Conservation (phyloP, 2,797 vertebrate genomes). For the Melanotaenia nigrans region DNA sequence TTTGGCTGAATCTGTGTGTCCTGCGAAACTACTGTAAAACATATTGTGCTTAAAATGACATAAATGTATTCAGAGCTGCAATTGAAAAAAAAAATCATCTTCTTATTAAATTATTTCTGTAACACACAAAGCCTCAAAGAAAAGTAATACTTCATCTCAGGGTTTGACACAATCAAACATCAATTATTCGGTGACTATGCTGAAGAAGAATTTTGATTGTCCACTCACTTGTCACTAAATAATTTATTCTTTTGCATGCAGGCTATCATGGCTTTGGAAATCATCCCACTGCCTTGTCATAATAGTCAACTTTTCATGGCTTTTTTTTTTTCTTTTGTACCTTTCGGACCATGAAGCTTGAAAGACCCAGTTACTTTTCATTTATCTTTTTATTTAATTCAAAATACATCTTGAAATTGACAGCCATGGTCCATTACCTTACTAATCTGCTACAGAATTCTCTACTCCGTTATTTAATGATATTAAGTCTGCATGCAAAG, state of each 20-base stretch:
- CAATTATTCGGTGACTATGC: constrained; percentile 68
- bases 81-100: constrained; percentile 58
- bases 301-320: constrained; percentile 57
- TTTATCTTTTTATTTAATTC: constrained; percentile 14
- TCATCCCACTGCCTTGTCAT: constrained; percentile 48
- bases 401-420: constrained; percentile 32
- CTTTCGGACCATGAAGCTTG: constrained; percentile 35
- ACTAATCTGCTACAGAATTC: constrained; percentile 22
- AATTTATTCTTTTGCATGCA: constrained; percentile 49
- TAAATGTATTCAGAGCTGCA: constrained; percentile 86
- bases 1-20: constrained; percentile 70
- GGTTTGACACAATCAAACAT: constrained; percentile 63
- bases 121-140: constrained; percentile 56
- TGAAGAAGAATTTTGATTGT: constrained; percentile 50
- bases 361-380: constrained; percentile 38
- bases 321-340: constrained; percentile 33
- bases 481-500: constrained; percentile 31
- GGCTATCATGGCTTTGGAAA: constrained; percentile 57
- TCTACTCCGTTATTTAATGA: constrained; percentile 22
- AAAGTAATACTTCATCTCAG: constrained; percentile 55
- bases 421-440: constrained; percentile 17
- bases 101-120: constrained; percentile 53
- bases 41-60: constrained; percentile 65
- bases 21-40: constrained; percentile 48
- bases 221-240: constrained; percentile 63